A percentile compares a stretch with the other conserved stretches of the same genome.
phyloP scores from a whole-genome alignment of 1,140 invertebrate species.

The Drosophila serrata region DNA sequence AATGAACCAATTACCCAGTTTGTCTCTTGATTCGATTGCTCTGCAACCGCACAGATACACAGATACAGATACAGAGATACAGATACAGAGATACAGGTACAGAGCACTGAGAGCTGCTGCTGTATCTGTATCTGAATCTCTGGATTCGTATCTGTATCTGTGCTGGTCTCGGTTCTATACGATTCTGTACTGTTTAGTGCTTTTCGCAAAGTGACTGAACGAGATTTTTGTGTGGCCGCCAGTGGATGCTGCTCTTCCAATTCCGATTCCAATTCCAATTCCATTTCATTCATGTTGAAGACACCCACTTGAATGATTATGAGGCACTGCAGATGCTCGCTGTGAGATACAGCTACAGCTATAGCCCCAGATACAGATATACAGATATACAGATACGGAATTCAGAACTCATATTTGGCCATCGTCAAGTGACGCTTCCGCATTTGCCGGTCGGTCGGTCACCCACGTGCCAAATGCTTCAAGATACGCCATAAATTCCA shows the following conservation, averaged over 20 bases:
- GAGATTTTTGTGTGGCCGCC: constrained; percentile 45
- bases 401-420: constrained; percentile 45
- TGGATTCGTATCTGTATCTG: constrained; percentile 11
- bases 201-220: constrained; percentile 52
- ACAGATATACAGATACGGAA: constrained; percentile 17
- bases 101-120: constrained; percentile 12
- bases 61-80: constrained; percentile 8
- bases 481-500: constrained; percentile 23
- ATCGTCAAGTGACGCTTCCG: constrained; percentile 69
- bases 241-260: constrained; percentile 19
- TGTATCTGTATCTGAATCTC: constrained; percentile 24
- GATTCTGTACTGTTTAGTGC: constrained; percentile 23
- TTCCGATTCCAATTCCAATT: constrained; percentile 37
- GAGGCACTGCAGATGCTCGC: constrained; percentile 49
- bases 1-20: constrained; percentile 83
- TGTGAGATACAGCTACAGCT: constrained; percentile 5
- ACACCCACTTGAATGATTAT: constrained; percentile 57
- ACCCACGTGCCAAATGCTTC: constrained; percentile 64
- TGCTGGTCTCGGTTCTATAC: constrained; percentile 15
- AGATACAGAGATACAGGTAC: constrained; percentile 8
- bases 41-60: constrained; percentile 42
- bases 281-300: constrained; percentile 53
- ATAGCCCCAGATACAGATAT: not conserved
- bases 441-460: constrained; percentile 56
- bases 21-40: constrained; percentile 82